Conservation (phyloP, 2,888 invertebrate species). For the Harpalus rufipes region DNA sequence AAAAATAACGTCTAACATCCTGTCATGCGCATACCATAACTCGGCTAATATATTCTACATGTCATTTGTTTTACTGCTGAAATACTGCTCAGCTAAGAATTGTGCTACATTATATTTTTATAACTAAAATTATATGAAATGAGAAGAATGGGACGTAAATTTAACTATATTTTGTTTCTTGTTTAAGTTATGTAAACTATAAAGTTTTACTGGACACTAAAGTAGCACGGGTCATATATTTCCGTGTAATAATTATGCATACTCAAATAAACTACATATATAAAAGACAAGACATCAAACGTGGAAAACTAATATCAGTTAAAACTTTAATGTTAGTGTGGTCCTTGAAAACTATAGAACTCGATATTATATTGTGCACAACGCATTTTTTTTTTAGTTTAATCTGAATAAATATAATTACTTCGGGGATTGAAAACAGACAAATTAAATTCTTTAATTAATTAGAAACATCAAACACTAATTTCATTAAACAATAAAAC, state of each 20-base stretch:
- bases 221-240: not conserved
- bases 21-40: not conserved
- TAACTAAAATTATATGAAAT: slow-evolving; percentile 1
- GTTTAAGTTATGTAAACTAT: slow-evolving; percentile 2
- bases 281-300: not conserved
- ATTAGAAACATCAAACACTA: slow-evolving; percentile 43
- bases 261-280: not conserved
- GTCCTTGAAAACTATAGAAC: too few species aligned
- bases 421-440: slow-evolving; percentile 25
- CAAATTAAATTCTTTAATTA: slow-evolving; percentile 34
- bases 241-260: not conserved
- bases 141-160: not conserved
- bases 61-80: slow-evolving; percentile 8
- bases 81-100: slow-evolving; percentile 4
- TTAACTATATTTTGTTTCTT: not conserved
- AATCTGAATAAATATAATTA: slow-evolving; percentile 22
- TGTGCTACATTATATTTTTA: slow-evolving; percentile 1
- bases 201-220: slow-evolving; percentile 3
- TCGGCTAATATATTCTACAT: not conserved
- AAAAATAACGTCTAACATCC: slow-evolving; percentile 14
- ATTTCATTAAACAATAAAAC: slow-evolving; percentile 44
- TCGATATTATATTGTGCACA: too few species aligned
- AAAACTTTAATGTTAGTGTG: too few species aligned
- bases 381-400: not conserved
- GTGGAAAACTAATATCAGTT: not conserved